Conservation (phyloP, 1,140 invertebrate species). For the Nomia melanderi region DNA sequence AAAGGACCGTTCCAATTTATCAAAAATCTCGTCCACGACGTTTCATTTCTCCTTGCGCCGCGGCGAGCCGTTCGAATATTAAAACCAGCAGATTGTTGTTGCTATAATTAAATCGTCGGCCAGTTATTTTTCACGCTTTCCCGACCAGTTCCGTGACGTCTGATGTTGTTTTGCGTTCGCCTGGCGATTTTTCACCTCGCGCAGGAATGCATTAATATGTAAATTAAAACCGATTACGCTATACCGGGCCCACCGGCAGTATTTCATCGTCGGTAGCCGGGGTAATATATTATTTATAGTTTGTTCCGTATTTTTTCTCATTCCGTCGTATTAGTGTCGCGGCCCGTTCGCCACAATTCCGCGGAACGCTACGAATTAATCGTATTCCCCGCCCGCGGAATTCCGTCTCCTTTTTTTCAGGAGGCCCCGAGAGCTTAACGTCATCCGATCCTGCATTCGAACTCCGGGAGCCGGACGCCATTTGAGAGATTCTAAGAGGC, state of each 20-base stretch:
- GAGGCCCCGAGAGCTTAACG: not conserved
- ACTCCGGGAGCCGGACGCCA: not conserved
- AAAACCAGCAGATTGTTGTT: not conserved
- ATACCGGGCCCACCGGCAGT: not conserved
- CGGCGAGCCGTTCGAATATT: too few species aligned
- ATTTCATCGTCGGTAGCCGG: constrained; percentile 25
- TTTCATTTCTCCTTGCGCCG: too few species aligned
- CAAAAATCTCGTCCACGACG: too few species aligned
- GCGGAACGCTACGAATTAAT: constrained; percentile 17
- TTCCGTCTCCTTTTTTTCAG: constrained; percentile 8
- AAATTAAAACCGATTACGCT: constrained; percentile 43
- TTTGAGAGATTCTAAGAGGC: not conserved
- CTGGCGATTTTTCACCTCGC: constrained; percentile 28
- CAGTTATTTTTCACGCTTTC: constrained; percentile 12
- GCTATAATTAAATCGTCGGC: not conserved
- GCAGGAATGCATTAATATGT: constrained; percentile 37
- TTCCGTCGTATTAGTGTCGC: not conserved
- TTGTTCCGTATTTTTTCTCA: constrained; percentile 21
- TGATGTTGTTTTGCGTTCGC: not conserved
- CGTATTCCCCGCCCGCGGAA: not conserved
- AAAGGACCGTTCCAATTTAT: too few species aligned
- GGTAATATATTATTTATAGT: constrained; percentile 37
- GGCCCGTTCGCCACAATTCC: not conserved
- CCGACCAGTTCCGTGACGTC: not conserved
- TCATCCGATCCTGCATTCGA: not conserved